Percentiles rank a stretch among this genome's conserved stretches.
These are phyloP conservation scores for Neocloeon triangulifer DNA, from an alignment of 1,140 invertebrate species.

Conservation along the genomic window DNA sequence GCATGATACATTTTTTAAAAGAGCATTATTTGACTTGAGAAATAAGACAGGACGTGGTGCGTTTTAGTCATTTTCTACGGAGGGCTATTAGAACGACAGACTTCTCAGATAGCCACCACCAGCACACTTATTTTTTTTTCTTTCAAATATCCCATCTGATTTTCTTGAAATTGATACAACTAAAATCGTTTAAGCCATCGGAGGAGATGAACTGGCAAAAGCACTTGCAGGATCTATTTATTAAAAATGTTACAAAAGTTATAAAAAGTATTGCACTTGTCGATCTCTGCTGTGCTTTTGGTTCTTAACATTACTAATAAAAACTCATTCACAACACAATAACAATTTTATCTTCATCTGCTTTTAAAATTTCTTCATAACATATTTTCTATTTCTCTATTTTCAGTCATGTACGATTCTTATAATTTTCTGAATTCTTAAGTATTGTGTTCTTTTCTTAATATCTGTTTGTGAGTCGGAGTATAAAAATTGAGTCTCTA, in stretches of 20 bases:
- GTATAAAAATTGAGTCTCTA: too few relatives aligned
- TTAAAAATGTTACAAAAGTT: slow-evolving; percentile 1
- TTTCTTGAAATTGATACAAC: too few relatives aligned
- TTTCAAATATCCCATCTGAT: too few relatives aligned
- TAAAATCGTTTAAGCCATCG: slow-evolving; percentile 6
- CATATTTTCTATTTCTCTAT: neutral
- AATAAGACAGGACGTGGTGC: neutral
- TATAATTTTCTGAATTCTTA: too few relatives aligned
- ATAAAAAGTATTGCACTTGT: neutral
- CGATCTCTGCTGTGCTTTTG: neutral
- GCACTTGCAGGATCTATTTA: slow-evolving; percentile 6
- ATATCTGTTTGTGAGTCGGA: too few relatives aligned
- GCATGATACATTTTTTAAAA: slow-evolving; percentile 2
- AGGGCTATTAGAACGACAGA: neutral
- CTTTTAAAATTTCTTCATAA: neutral
- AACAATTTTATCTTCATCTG: neutral
- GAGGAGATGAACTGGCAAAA: slow-evolving; percentile 8
- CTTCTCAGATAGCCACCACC: neutral
- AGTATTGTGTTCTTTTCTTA: too few relatives aligned
- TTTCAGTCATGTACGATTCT: neutral
- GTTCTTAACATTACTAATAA: neutral
- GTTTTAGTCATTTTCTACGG: neutral
- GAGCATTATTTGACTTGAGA: neutral
- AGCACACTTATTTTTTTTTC: neutral
- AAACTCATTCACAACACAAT: neutral